Percentiles rank a stretch among this genome's conserved stretches.
Evolutionary conservation across 1,140 invertebrate genomes (phyloP).

Genomic region (Sarcophaga bullata): DNA sequence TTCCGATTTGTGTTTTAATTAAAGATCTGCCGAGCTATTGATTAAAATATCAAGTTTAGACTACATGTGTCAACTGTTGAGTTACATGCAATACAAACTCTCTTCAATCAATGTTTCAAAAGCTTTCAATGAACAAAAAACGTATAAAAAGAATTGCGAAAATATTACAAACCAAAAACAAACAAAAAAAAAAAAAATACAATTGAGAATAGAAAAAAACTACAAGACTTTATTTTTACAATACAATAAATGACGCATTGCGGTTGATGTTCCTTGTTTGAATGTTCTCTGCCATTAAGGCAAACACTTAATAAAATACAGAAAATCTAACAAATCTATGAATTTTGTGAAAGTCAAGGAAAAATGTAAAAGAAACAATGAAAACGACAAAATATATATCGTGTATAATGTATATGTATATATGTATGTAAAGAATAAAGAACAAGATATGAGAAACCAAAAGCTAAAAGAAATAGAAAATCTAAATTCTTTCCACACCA

Average conservation of each 20-base stretch:
- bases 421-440: neutral
- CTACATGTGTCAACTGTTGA: slow-evolving; percentile 8
- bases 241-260: slow-evolving; percentile 39
- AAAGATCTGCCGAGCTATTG: neutral
- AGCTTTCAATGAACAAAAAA: too few species aligned
- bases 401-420: too few species aligned
- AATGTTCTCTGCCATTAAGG: neutral
- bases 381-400: too few species aligned
- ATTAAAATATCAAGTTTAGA: neutral
- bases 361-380: neutral
- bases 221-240: neutral
- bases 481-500: neutral
- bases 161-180: neutral
- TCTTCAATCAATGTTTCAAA: neutral
- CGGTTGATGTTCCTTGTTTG: slow-evolving; percentile 17
- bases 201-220: neutral
- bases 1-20: neutral
- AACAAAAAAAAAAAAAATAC: neutral
- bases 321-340: slow-evolving; percentile 7
- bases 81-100: neutral
- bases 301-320: slow-evolving; percentile 21
- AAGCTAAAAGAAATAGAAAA: neutral
- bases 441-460: slow-evolving; percentile 19
- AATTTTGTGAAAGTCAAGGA: neutral
- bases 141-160: too few species aligned